Base-by-base conservation (phyloP, 2,888 invertebrate species). In the Nebria brevicollis region DNA sequence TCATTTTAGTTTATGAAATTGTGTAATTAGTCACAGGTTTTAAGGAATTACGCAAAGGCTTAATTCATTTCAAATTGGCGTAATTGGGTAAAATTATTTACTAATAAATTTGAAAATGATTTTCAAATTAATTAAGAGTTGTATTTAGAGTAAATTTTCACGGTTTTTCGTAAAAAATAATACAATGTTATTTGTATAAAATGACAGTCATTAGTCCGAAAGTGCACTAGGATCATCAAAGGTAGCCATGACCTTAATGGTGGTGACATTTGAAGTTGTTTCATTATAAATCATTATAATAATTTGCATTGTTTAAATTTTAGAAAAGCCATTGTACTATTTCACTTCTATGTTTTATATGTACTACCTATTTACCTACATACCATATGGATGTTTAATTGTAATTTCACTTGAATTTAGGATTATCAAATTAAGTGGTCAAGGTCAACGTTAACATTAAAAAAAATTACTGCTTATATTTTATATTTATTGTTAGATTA, bases 281-380 rank as follows among this genome's bases (percentile, higher is more conserved):
- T 66, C 66, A 78, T 78, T 78, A 78, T 78, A 64, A 79, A 74
- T 75, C 79, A 79, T 79, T 79, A 79, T 42, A 42, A 79, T 79
- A 79, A 79, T 79, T 79, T 79, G 41, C 74, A 68, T 74, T 79
- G 25, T 73, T 79, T 74, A 74, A 79, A 74, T 68, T 41, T 26
- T 77, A 79, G 74, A 66, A 75, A 74, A 79, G 79, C 66, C 34
- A 34, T 34, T 34, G 34, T 34, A 34, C 34, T 34, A 34, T 34
- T 34, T 4, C 43, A 79, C 65, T 41, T 13, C 5, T 25, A 54
- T 11, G 4, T 54, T 54, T 2, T 11, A 54, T 54, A 54, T 54
- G 54, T 54, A 54, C 13, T 6, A 54, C 11, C 13, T 54, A 11
- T 54, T 8, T 11, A 54, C 13, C 8, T 54, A 54, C 8, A 54